Evolutionary conservation across 2,888 invertebrate species (phyloP), one percentile per base, ranked within the genome.

Genomic region (Bellardia bayeri): DNA sequence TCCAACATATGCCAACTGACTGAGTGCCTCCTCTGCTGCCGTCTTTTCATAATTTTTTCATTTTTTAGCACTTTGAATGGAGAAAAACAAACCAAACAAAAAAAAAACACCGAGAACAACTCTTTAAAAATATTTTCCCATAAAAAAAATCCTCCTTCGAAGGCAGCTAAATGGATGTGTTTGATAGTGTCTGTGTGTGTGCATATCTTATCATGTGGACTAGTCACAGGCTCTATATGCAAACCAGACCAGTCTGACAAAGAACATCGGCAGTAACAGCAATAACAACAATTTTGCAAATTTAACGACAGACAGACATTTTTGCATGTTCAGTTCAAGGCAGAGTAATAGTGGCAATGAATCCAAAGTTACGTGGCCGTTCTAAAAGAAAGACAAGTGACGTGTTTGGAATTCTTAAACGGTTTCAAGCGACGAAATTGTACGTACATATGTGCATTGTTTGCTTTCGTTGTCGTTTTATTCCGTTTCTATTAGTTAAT

Each of bases 381-480:
- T 45, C 54, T 51, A 63, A 14, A 51, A 64, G 33, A 42, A 56
- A 68, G 45, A 58, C 83, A 79, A 71, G 83, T 75, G 83, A 87
- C 76, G 88, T 86, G 88, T 74, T 86, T 79, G 78, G 88, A 86
- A 86, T 88, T 78, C 72, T 86, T 86, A 84, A 88, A 79, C 75
- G 83, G 54, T 82, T 83, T 74, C 54, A 74, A 80, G 87, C 80
- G 85, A 81, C 75, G 56, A 85, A 85, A 68, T 85, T 83, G 33
- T 63, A 45, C 54, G 54, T 5, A 56, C 45, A 74, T 42, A 69
- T 5, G 14, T 30, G 61, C 45, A 71, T 63, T 64, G 74, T 78
- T 58, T 64, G 85, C 72, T 64, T 80, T 87, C 82, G 64, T 85
- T 64, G 64, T 85, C 72, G 66, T 51, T 81, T 74, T 71, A 85